Evolutionary conservation across 2,113 vertebrate genomes (phyloP).

Genomic region (Tupaia chinensis): DNA sequence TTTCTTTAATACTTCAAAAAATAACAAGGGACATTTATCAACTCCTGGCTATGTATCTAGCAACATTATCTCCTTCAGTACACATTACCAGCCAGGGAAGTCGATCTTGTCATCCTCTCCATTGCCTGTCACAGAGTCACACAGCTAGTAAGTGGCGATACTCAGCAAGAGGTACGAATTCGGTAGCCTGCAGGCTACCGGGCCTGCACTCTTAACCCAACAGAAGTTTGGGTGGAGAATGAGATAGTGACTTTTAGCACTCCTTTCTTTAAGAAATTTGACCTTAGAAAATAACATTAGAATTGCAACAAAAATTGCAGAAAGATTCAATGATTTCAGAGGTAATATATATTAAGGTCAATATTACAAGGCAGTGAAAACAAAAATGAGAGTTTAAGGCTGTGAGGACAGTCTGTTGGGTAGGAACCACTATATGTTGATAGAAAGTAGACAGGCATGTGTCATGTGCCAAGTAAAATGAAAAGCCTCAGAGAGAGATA

Average conservation of each 20-base stretch:
- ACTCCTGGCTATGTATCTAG: neutral
- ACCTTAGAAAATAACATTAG: neutral
- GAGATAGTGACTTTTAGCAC: neutral
- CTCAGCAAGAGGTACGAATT: neutral
- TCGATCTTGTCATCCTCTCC: neutral
- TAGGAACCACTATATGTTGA: neutral
- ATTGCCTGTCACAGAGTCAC: neutral
- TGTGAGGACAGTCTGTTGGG: neutral
- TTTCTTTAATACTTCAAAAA: neutral
- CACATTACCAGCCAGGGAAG: neutral
- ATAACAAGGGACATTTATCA: neutral
- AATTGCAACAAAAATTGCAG: too few species aligned
- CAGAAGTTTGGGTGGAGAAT: neutral
- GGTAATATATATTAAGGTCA: too few species aligned
- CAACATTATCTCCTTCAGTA: neutral
- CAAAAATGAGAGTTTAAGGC: neutral
- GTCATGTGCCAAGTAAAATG: neutral
- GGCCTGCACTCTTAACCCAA: neutral
- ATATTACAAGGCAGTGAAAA: neutral
- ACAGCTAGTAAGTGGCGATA: neutral
- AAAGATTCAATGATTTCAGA: too few species aligned
- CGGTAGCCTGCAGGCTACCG: neutral
- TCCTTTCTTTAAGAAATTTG: neutral
- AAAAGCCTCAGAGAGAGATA: neutral
- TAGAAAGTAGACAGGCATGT: neutral